Base-by-base conservation (phyloP, 30 jellyfish, hydroid and myxozoan genomes). In the Clytia hemisphaerica region DNA sequence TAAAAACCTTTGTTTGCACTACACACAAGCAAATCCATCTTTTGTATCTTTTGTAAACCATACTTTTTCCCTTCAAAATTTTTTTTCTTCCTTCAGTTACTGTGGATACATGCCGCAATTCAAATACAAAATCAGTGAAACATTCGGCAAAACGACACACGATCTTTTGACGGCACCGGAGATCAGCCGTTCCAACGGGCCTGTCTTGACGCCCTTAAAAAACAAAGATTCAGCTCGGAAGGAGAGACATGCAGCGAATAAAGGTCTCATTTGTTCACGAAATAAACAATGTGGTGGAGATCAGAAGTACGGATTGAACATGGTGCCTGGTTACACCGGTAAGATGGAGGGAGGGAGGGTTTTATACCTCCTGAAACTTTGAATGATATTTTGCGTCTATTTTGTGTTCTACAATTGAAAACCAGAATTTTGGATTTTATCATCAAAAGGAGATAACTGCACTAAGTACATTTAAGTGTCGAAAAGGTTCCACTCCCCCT, bases 271-370 rank as follows among this genome's bases (percentile, higher is more conserved):
- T 15, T 55, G 51, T 5, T 6, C 40, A 49, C 68, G 92, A 5
- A 90, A 18, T 18, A 40, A 53, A 35, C 69, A 78, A 31, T n/a
- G n/a, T n/a, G 30, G 15, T 21, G 90, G 92, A 5, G 92, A 78
- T 24, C 79, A 70, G 65, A 78, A 78, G 68, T 78, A 78, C 32
- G 88, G 75, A 12, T 31, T 44, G 2, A 57, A 51, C 36, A 78
- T 78, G 92, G 92, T 78, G 24, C 87, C 92, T 15, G 84, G 92
- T 16, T 78, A 78, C 50, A 78, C 92, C 14, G 92, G 92, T 78
- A 36, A n/a, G n/a, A n/a, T n/a, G n/a, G n/a, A n/a, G n/a, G n/a
- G n/a, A n/a, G n/a, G n/a, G n/a, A n/a, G n/a, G n/a, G n/a, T n/a
- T n/a, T n/a, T n/a, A n/a, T n/a, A n/a, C n/a, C n/a, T n/a, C n/a